Conservation (phyloP, 2,888 invertebrate species). For the Cyaniris semiargus region DNA sequence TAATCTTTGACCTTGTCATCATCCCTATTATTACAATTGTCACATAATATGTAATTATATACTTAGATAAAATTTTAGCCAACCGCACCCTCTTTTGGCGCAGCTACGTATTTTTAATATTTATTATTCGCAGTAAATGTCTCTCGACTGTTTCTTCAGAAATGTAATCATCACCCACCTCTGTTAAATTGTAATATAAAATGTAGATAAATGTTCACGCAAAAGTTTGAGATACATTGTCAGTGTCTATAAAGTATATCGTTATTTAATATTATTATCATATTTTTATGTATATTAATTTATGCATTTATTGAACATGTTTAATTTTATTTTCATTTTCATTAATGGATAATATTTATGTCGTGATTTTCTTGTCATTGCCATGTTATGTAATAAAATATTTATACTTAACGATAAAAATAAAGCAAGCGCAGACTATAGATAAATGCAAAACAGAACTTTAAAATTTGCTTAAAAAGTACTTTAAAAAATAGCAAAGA, state of each 20-base stretch:
- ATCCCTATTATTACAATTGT: no score
- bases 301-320: slow-evolving; percentile 11
- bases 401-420: not conserved
- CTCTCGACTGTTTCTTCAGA: not conserved
- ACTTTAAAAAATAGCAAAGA: not conserved
- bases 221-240: slow-evolving; percentile 25
- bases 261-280: not conserved
- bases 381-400: not conserved
- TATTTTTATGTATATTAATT: not conserved
- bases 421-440: not conserved
- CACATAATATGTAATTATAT: no score
- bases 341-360: not conserved
- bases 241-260: not conserved
- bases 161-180: not conserved
- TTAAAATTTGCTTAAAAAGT: not conserved
- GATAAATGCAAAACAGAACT: not conserved
- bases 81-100: no score
- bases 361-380: slow-evolving; percentile 3
- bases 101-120: not conserved
- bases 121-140: slow-evolving; percentile 5
- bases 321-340: not conserved
- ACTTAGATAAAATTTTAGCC: no score
- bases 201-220: not conserved
- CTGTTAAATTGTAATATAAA: not conserved
- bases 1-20: no score